phyloP scores from a whole-genome alignment of 2,113 vertebrate genomes.

The Zosterops pallidus region DNA sequence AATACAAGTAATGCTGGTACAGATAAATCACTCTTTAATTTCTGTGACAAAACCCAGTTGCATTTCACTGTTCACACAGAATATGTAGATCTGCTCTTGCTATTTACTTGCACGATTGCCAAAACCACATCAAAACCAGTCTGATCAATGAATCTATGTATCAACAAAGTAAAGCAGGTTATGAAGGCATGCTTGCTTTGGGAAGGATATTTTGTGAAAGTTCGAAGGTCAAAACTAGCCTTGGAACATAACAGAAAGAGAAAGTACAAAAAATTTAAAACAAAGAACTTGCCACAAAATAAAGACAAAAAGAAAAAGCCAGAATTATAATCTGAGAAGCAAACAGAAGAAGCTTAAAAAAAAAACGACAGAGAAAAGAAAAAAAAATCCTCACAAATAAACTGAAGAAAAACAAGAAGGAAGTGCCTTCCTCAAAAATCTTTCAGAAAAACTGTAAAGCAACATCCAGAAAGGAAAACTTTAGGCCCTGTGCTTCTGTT shows the following conservation, averaged over 20 bases:
- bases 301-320: not conserved
- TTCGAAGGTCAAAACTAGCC: not conserved
- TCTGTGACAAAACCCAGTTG: not conserved
- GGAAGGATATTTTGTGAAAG: not conserved
- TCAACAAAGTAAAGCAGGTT: not conserved
- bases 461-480: not conserved
- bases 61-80: not conserved
- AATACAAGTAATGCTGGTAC: not conserved
- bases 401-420: not conserved
- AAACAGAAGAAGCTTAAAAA: not conserved
- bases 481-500: not conserved
- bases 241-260: not conserved
- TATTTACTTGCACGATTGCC: not conserved
- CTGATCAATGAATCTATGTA: not conserved
- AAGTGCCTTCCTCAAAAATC: not conserved
- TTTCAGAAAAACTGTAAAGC: not conserved
- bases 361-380: not conserved
- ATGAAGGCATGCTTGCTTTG: not conserved
- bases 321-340: not conserved
- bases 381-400: not conserved
- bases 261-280: not conserved
- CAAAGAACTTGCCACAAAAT: not conserved
- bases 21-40: not conserved
- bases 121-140: not conserved
- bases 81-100: not conserved